Percentiles rank a stretch among this genome's conserved stretches.
Evolutionary conservation across 2,888 invertebrate genomes (phyloP).

Genomic region (Aquatica leii): DNA sequence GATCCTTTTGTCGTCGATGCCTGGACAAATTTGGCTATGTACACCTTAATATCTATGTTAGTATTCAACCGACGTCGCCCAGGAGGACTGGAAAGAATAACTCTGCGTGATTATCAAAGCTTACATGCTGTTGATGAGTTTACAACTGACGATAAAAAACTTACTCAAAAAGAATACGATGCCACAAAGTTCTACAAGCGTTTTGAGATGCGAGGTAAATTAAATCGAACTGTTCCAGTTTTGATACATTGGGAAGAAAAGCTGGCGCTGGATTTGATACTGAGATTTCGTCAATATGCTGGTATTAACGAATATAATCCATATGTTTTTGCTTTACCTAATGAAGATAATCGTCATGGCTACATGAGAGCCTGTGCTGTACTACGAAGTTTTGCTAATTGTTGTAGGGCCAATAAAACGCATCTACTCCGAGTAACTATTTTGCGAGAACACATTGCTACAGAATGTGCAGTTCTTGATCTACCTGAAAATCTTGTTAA

Average conservation of each 20-base stretch:
- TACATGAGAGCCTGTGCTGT: background rate
- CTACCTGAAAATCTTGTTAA: too few species aligned
- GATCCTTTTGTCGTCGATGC: too few species aligned
- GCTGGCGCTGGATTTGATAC: background rate
- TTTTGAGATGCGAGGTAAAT: background rate
- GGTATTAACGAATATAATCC: background rate
- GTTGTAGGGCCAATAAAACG: background rate
- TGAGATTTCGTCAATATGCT: background rate
- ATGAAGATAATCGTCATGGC: background rate
- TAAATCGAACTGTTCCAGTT: too few species aligned
- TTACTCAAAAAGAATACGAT: background rate
- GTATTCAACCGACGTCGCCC: background rate
- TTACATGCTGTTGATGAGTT: background rate
- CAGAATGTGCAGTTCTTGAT: too few species aligned
- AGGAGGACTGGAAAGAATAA: background rate
- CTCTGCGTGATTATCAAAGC: too few species aligned
- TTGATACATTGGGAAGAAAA: too few species aligned
- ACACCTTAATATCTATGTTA: too few species aligned
- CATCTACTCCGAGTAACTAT: background rate
- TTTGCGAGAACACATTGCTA: too few species aligned
- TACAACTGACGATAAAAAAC: too few species aligned
- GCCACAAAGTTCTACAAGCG: too few species aligned
- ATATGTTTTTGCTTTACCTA: background rate
- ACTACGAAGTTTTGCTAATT: background rate
- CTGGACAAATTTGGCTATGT: background rate